Percentiles rank a stretch among this genome's conserved stretches.
Conservation (phyloP, 1,140 invertebrate genomes). For the Pectinophora gossypiella region DNA sequence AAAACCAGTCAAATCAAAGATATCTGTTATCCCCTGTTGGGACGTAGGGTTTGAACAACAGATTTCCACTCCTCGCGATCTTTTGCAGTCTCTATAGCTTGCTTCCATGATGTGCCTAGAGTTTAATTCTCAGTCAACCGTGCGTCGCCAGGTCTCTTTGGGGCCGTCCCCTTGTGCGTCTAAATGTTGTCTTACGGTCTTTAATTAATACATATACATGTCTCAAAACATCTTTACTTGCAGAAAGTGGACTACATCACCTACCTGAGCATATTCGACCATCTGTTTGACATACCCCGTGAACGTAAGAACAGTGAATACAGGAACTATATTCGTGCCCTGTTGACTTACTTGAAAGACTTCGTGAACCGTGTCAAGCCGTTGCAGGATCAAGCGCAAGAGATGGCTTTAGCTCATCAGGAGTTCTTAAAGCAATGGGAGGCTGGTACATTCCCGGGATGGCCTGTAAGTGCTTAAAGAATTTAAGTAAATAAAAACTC, state of each 20-base stretch:
- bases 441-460: slow-evolving; percentile 92
- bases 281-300: slow-evolving; percentile 96
- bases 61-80: no score
- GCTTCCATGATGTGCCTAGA: no score
- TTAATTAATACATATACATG: no score
- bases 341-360: slow-evolving; percentile 92
- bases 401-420: slow-evolving; percentile 85
- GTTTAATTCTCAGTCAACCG: no score
- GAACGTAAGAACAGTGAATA: slow-evolving; percentile 97
- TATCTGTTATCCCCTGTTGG: no score
- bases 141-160: no score
- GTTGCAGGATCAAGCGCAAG: slow-evolving; percentile 88
- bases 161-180: no score
- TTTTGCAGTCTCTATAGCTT: no score
- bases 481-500: no score
- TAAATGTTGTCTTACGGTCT: slow-evolving; percentile 4
- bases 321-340: slow-evolving; percentile 88
- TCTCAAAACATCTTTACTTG: slow-evolving; percentile 63
- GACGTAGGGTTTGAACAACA: no score
- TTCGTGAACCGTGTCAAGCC: slow-evolving; percentile 94
- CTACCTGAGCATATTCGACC: slow-evolving; percentile 96
- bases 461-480: slow-evolving; percentile 89
- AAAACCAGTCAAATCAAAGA: no score
- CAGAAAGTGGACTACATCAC: slow-evolving; percentile 97
- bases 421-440: slow-evolving; percentile 95